A percentile compares a stretch with the other conserved stretches of the same genome.
Evolutionary conservation across 1,140 invertebrate genomes (phyloP).

Genomic region (Lepidurus arcticus): DNA sequence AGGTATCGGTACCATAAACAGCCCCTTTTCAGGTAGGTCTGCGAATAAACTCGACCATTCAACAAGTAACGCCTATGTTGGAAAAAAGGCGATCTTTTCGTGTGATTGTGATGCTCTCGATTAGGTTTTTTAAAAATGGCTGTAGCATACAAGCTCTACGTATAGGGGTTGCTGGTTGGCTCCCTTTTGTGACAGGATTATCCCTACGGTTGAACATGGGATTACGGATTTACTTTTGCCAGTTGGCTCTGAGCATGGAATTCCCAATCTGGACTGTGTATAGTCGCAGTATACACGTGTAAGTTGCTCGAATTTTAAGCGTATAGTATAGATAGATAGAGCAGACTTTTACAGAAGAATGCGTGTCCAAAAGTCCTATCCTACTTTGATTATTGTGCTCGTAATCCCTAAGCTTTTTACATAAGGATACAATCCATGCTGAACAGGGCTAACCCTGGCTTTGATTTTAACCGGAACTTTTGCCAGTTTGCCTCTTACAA

Average conservation of each 20-base stretch:
- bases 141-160: background rate
- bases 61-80: background rate
- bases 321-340: background rate
- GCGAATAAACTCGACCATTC: constrained; percentile 1
- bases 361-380: background rate
- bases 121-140: constrained; percentile 11
- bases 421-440: background rate
- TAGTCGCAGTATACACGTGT: background rate
- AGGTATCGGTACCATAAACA: background rate
- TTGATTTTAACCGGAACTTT: too few relatives aligned
- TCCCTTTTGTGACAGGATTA: constrained; percentile 16
- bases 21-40: constrained; percentile 11
- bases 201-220: background rate
- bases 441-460: too few relatives aligned
- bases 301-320: background rate
- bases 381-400: background rate
- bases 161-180: background rate
- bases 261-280: background rate
- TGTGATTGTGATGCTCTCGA: constrained; percentile 14
- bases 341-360: constrained; percentile 1
- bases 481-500: too few relatives aligned
- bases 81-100: background rate
- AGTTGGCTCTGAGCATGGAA: background rate
- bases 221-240: constrained; percentile 3
- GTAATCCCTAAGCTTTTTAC: background rate